Percentiles rank a stretch among this genome's conserved stretches.
Evolutionary conservation across 1,140 invertebrate species (phyloP).

Genomic region (Liolophura sinensis): DNA sequence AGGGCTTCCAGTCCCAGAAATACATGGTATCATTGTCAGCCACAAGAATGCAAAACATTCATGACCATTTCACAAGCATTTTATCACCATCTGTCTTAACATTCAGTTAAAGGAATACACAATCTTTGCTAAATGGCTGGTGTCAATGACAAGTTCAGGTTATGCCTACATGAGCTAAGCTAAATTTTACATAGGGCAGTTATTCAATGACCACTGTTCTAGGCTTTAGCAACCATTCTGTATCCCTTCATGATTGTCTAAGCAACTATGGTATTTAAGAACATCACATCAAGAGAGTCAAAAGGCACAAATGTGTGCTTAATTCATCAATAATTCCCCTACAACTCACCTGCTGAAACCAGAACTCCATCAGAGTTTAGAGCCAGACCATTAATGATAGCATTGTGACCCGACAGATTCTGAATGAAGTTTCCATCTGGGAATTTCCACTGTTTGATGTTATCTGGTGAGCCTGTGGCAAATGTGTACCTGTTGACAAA

Average conservation of each 20-base stretch:
- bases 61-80: background rate
- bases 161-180: too few relatives aligned
- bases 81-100: too few relatives aligned
- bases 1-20: background rate
- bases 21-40: background rate
- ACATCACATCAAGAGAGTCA: slow-evolving; percentile 41
- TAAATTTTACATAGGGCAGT: too few relatives aligned
- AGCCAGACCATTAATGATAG: slow-evolving; percentile 95
- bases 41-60: background rate
- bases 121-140: too few relatives aligned
- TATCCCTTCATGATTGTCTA: background rate
- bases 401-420: slow-evolving; percentile 96
- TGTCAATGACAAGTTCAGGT: too few relatives aligned
- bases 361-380: slow-evolving; percentile 93
- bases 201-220: too few relatives aligned
- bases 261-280: background rate
- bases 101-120: too few relatives aligned
- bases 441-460: slow-evolving; percentile 99
- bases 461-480: slow-evolving; percentile 96
- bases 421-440: slow-evolving; percentile 98
- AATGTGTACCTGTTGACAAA: slow-evolving; percentile 79
- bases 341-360: slow-evolving; percentile 85
- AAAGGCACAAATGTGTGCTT: too few relatives aligned
- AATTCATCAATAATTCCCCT: slow-evolving; percentile 67
- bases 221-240: background rate